Evolutionary conservation across 2,113 vertebrate species (phyloP), one percentile per base, ranked within the genome.

Genomic region (Phaethornis superciliosus): DNA sequence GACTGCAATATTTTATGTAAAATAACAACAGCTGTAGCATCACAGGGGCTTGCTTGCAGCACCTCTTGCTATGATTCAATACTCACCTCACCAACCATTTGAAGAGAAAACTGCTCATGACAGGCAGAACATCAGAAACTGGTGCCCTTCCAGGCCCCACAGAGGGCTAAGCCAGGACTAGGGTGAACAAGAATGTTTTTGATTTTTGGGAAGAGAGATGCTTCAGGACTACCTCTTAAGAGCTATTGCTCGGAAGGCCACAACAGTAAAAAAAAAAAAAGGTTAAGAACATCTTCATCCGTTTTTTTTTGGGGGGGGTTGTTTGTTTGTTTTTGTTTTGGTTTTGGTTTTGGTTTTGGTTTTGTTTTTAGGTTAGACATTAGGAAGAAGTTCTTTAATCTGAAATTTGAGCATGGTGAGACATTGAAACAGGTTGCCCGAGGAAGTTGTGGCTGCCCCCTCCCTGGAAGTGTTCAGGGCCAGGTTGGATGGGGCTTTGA

Each of bases 181-280:
- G 6, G 8, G 28, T 46, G 33, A 78, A 21, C 26, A n/a, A 0
- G 0, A 22, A 12, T 18, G 6, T 7, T 56, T 69, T 44, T 44
- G 27, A 6, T 33, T 8, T 37, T 76, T 58, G 32, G 28, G 15
- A 44, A 58, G 37, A 52, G 55, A 54, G 37, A 12, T 52, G 15
- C 42, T 33, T 80, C 56, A 63, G 51, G 44, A 26, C 56, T 58
- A n/a, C 37, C 18, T 76, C 24, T 46, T 58, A 20, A 64, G 30
- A 69, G 10, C 54, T 52, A 30, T 47, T 54, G 49, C 49, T 40
- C 42, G 58, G 44, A 63, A 69, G 24, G 35, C 62, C 42, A 20
- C 28, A 35, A 3, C 9, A 47, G 21, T 70, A 64, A 47, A 75
- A 54, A 69, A 81, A 32, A n/a, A n/a, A n/a, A n/a, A n/a, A n/a